Evolutionary conservation across 2,797 vertebrate species (phyloP).

Genomic region (Bucorvus abyssinicus): DNA sequence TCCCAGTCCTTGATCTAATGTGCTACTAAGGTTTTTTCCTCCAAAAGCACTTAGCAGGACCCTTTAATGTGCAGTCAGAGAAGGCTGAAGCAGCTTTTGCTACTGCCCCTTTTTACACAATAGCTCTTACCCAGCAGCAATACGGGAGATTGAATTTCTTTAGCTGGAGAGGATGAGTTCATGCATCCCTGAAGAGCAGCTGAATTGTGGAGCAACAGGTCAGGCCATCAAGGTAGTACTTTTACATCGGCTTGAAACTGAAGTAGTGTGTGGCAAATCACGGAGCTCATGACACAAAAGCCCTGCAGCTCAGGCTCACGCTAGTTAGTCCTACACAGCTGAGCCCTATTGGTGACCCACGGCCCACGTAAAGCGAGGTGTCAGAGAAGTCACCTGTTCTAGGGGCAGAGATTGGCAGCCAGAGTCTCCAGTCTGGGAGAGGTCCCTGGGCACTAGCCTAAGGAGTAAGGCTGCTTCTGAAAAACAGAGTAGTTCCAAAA

Average conservation of each 20-base stretch:
- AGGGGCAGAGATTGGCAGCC: fast-evolving
- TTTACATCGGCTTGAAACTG: background rate
- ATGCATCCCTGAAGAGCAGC: background rate
- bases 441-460: background rate
- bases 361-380: fast-evolving
- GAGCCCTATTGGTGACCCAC: background rate
- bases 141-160: background rate
- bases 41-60: background rate
- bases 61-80: background rate
- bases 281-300: background rate
- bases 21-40: background rate
- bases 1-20: background rate
- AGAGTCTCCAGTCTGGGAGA: background rate
- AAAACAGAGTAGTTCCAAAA: background rate
- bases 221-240: background rate
- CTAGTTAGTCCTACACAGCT: background rate
- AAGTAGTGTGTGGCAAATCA: background rate
- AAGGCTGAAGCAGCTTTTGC: background rate
- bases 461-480: background rate
- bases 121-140: background rate
- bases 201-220: background rate
- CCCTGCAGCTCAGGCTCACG: background rate
- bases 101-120: background rate
- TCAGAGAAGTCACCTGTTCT: background rate
- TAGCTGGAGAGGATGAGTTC: background rate